phyloP scores from a whole-genome alignment of 2,888 invertebrate genomes.

The Hetaerina titia region DNA sequence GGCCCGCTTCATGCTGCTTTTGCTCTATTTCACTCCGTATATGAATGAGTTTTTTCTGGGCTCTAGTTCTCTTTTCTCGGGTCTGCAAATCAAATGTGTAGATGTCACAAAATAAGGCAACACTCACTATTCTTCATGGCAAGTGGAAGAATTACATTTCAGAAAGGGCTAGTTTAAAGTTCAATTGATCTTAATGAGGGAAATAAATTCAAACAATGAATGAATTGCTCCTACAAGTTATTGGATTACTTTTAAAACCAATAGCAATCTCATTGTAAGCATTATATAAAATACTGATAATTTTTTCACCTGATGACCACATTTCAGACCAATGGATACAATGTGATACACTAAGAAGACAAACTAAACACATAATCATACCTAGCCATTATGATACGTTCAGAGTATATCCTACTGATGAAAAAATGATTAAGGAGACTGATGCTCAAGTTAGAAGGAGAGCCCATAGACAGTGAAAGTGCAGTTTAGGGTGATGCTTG shows the following conservation, averaged over 20 bases:
- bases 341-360: no score
- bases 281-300: not conserved
- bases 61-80: not conserved
- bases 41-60: slow-evolving; percentile 16
- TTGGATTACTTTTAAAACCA: not conserved
- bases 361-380: no score
- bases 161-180: no score
- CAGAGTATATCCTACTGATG: not conserved
- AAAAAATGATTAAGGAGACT: not conserved
- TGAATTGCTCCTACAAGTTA: not conserved
- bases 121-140: no score
- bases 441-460: no score
- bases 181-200: not conserved
- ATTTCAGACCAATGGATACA: no score
- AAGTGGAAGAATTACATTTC: no score
- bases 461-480: no score
- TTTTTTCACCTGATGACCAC: no score
- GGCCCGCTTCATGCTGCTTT: slow-evolving; percentile 17
- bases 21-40: slow-evolving; percentile 37
- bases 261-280: not conserved
- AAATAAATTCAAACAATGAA: not conserved
- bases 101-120: no score
- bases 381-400: no score
- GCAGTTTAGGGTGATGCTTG: no score
- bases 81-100: slow-evolving; percentile 22